Evolutionary conservation across 1,140 invertebrate genomes (phyloP).

Genomic region (Aradophagus sp.): DNA sequence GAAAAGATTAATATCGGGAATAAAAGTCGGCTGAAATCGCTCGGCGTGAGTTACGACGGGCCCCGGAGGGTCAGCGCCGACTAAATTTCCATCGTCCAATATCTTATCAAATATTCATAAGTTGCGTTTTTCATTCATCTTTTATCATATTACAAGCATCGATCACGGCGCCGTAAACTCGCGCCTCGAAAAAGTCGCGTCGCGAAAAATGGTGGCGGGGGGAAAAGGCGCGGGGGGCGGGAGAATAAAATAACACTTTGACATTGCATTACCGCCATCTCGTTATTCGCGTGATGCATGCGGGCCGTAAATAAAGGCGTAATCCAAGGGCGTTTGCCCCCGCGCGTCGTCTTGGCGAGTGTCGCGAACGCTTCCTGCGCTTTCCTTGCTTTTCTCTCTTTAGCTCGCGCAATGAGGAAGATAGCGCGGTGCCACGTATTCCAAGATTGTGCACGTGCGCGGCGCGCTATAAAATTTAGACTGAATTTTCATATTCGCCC

Average conservation of each 20-base stretch:
- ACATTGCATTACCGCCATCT: constrained; percentile 57
- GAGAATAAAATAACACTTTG: constrained; percentile 56
- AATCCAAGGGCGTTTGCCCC: constrained; percentile 58
- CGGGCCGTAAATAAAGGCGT: constrained; percentile 56
- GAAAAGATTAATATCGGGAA: constrained; percentile 48
- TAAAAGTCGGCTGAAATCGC: constrained; percentile 40
- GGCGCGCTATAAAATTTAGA: constrained; percentile 58
- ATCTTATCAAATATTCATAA: constrained; percentile 58
- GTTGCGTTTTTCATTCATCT: constrained; percentile 39
- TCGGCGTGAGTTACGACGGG: constrained; percentile 30
- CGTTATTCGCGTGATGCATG: constrained; percentile 60
- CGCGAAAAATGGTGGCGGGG: constrained; percentile 29
- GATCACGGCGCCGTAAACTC: constrained; percentile 53
- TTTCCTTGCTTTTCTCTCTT: constrained; percentile 52
- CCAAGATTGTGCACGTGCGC: constrained; percentile 56
- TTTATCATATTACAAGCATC: constrained; percentile 53
- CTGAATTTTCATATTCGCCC: constrained; percentile 62
- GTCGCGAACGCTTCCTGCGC: constrained; percentile 54
- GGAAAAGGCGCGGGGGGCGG: too few species aligned
- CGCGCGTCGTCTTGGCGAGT: constrained; percentile 41
- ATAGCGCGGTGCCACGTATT: constrained; percentile 48
- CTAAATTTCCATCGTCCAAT: constrained; percentile 43
- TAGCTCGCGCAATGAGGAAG: constrained; percentile 57
- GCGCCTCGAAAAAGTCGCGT: constrained; percentile 19
- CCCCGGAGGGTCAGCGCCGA: constrained; percentile 26